These are phyloP conservation scores for Mongoloraphidia duomilia DNA, from an alignment of 2,888 invertebrate species.

Conservation along the genomic window DNA sequence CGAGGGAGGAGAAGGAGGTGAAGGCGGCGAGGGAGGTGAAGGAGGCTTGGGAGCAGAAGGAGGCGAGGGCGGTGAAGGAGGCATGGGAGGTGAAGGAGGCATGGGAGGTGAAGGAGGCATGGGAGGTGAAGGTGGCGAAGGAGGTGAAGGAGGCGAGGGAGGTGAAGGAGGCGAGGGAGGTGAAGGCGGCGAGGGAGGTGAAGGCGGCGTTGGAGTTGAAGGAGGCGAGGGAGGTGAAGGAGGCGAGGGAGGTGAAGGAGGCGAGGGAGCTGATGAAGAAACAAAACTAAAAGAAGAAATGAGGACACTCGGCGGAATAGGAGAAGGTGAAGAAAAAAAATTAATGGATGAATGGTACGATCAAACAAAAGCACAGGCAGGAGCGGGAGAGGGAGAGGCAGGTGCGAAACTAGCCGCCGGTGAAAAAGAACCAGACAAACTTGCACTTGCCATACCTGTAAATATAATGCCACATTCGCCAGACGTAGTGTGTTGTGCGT, in stretches of 20 bases:
- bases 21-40: no score
- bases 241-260: neutral
- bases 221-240: no score
- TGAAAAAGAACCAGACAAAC: neutral
- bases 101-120: no score
- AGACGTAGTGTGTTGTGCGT: constrained; percentile 24
- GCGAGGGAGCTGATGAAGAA: neutral
- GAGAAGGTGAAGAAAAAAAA: constrained; percentile 2
- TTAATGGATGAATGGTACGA: neutral
- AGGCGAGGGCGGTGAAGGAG: no score
- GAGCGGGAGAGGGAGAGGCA: neutral
- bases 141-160: no score
- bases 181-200: no score
- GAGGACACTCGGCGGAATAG: neutral
- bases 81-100: no score
- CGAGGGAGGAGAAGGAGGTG: no score
- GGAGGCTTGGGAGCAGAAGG: no score
- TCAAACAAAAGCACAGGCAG: neutral
- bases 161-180: no score
- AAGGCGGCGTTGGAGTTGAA: no score
- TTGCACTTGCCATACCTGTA: neutral
- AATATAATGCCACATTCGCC: constrained; percentile 18
- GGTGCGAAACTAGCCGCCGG: neutral
- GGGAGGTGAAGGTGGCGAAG: no score
- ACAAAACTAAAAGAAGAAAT: neutral